These are phyloP conservation scores for Corythucha ciliata DNA, from an alignment of 2,888 invertebrate genomes.

Conservation along the genomic window DNA sequence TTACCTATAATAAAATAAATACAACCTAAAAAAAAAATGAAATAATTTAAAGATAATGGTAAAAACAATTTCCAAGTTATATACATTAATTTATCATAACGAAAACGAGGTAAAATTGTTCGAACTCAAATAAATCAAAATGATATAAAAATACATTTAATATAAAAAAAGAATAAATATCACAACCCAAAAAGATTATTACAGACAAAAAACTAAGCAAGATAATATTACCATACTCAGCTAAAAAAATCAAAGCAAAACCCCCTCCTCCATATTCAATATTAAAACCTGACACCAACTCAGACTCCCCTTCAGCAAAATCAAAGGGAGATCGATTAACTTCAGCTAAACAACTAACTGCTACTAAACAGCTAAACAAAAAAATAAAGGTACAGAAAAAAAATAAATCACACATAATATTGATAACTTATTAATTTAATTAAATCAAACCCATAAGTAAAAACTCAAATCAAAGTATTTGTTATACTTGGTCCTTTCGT, in stretches of 20 bases:
- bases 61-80: constrained; percentile 34
- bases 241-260: constrained; percentile 54
- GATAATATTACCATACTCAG: constrained; percentile 59
- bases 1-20: constrained; percentile 50
- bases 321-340: constrained; percentile 67
- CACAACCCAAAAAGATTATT: constrained; percentile 51
- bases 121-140: constrained; percentile 58
- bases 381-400: constrained; percentile 19
- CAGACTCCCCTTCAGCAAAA: constrained; percentile 70
- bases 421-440: constrained; percentile 2
- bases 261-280: constrained; percentile 61
- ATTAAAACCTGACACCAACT: constrained; percentile 72
- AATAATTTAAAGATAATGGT: not conserved
- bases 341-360: constrained; percentile 48
- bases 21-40: constrained; percentile 48
- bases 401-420: constrained; percentile 5
- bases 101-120: constrained; percentile 43
- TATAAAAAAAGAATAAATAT: constrained; percentile 47
- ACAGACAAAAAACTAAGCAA: constrained; percentile 55
- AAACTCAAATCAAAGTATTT: too few relatives aligned
- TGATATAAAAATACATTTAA: constrained; percentile 49
- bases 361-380: constrained; percentile 4
- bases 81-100: constrained; percentile 44
- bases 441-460: not conserved
- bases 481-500: too few relatives aligned